A percentile compares a stretch with the other conserved stretches of the same genome.
Conservation (phyloP, 2,888 invertebrate species). For the Drosophila lutescens region DNA sequence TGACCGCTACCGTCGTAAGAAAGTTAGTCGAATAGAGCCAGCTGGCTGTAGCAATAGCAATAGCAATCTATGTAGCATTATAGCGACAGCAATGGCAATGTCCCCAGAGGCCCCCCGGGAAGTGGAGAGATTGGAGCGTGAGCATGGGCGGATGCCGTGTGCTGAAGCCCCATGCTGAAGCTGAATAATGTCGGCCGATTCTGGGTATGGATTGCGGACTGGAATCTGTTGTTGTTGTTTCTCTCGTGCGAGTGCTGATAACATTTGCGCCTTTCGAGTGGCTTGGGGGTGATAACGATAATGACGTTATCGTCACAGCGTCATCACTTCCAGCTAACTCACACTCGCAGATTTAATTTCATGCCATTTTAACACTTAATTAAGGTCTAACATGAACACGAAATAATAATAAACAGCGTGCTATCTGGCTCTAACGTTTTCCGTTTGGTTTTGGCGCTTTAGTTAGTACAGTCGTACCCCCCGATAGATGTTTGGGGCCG, state of each 20-base stretch:
- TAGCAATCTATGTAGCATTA: neutral
- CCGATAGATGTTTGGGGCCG: conserved; percentile 5
- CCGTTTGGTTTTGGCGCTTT: conserved; percentile 11
- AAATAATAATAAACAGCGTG: conserved; percentile 40
- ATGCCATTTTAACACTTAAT: conserved; percentile 69
- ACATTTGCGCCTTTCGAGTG: conserved; percentile 70
- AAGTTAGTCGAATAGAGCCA: neutral
- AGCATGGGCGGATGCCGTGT: conserved; percentile 36
- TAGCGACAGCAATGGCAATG: conserved; percentile 19
- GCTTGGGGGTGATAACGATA: conserved; percentile 54
- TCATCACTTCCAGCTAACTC: conserved; percentile 50
- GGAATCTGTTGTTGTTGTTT: conserved; percentile 32
- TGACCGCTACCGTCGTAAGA: neutral
- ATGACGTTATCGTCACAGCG: conserved; percentile 67
- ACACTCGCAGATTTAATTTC: conserved; percentile 55
- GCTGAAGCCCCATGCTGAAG: conserved; percentile 9
- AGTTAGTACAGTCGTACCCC: conserved; percentile 25
- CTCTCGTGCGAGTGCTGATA: conserved; percentile 53
- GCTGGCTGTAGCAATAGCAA: conserved; percentile 10
- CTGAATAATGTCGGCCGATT: conserved; percentile 56
- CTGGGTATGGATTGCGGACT: conserved; percentile 31
- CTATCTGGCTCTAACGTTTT: conserved; percentile 14
- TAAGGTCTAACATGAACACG: conserved; percentile 53
- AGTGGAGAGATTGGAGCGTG: conserved; percentile 20
- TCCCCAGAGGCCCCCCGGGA: conserved; percentile 20